Evolutionary conservation across 2,797 vertebrate genomes (phyloP), one percentile per base, ranked within the genome.

Genomic region (Enteromius unitaeniatus): DNA sequence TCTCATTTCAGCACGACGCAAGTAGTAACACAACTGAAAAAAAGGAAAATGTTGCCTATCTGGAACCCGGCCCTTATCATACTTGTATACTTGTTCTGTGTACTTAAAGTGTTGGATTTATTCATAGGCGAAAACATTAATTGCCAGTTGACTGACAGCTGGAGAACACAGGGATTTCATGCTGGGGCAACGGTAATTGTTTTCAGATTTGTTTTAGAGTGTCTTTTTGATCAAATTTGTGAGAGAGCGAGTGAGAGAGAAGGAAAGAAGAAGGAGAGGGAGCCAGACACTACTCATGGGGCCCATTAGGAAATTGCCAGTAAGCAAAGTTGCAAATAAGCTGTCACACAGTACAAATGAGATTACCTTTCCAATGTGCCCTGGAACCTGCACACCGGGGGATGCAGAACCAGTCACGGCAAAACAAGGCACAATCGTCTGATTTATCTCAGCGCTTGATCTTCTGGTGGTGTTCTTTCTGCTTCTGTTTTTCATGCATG

Each of bases 261-360:
- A 86, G 87, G 80, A 83, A 86, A 90, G 82, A 90, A 91, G 87
- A 68, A 51, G 86, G 86, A 90, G 87, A 88, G 82, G 89, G 92
- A 89, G 86, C 84, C 90, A 91, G 92, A 91, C 90, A 93, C 93
- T 92, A 86, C 93, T 88, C 60, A 78, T 40, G 79, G 91, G 93
- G 92, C 92, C 92, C 90, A 92, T 93, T 92, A 91, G 91, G 88
- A 93, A 93, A 91, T 90, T 94, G 91, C 92, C 91, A 92, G 90
- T 91, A 92, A 90, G 90, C 92, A 93, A 89, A 93, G 88, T 93
- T 91, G 93, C 91, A 94, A 95, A 94, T 94, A 94, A 94, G 94
- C 93, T 94, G 93, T 95, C 94, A 94, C 94, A 94, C 93, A 90
- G 92, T 94, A 95, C 94, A 95, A 95, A 95, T 95, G 93, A 95